Evolutionary conservation across 2,888 invertebrate species (phyloP), one percentile per base, ranked within the genome.

Genomic region (Leucophenga montana): DNA sequence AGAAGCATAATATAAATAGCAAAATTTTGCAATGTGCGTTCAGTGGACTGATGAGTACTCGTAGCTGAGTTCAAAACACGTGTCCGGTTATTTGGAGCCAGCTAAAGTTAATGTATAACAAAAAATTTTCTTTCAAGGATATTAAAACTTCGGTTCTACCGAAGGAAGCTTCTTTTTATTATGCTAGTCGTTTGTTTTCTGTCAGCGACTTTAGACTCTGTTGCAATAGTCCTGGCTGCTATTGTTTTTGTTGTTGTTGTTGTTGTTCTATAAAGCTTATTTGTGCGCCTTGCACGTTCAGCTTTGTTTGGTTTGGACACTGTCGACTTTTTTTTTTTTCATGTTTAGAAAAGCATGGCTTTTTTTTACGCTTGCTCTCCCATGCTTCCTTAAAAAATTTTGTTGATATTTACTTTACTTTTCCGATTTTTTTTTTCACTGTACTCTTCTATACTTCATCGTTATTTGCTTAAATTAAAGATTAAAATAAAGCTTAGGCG

Each of bases 401-500:
- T 18, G n/a, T 50, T 50, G 16, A 18, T 50, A 2, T 27, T 16
- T 61, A n/a, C 16, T 61, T 46, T 64, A n/a, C 8, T 64, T 64
- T 33, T 44, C 13, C 8, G 62, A 11, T 50, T 50, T 39, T 39
- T 39, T 59, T n/a, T 16, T 18, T 27, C 27, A 27, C n/a, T n/a
- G n/a, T n/a, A n/a, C n/a, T n/a, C n/a, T 39, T 8, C 8, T 39
- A 8, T 39, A 39, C 33, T n/a, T n/a, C 16, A 20, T 22, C 14
- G 46, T 64, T 64, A 48, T 48, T 46, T 64, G 62, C 48, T 64
- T 48, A 64, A 64, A 64, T 64, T 64, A 64, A 48, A 48, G 62
- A 46, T 64, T 64, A 64, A 64, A 64, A 64, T 64, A 48, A 64
- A 64, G 62, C 62, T 64, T 64, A 39, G 27, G 14, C 27, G 22